A percentile compares a stretch with the other conserved stretches of the same genome.
Evolutionary conservation across 2,113 vertebrate genomes (phyloP).

Genomic region (Upupa epops): DNA sequence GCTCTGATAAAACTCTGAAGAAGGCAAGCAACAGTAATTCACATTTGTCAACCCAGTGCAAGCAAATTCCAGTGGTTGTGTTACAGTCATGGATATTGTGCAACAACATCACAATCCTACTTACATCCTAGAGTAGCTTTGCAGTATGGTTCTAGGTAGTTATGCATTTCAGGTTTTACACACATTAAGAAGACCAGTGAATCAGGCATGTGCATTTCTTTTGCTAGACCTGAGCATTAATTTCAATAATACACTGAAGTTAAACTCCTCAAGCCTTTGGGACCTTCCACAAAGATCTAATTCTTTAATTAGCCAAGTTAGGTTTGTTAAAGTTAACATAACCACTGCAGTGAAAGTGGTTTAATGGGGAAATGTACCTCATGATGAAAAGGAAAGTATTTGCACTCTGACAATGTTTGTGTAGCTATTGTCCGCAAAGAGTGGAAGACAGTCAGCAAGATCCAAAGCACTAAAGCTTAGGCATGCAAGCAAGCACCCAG

Average conservation of each 20-base stretch:
- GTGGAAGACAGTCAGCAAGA: neutral
- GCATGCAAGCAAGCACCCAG: neutral
- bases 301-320: slow-evolving; percentile 11
- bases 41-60: slow-evolving; percentile 31
- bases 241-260: neutral
- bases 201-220: neutral
- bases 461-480: neutral
- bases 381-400: neutral
- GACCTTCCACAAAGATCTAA: neutral
- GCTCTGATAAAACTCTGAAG: slow-evolving; percentile 60
- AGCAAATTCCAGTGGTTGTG: slow-evolving; percentile 11
- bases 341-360: neutral
- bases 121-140: neutral
- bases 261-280: neutral
- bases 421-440: neutral
- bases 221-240: neutral
- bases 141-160: neutral
- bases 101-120: slow-evolving; percentile 10
- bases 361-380: neutral
- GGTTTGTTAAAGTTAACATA: neutral
- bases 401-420: neutral
- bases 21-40: slow-evolving; percentile 57
- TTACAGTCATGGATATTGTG: neutral
- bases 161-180: neutral
- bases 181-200: neutral